These are phyloP conservation scores for Slavum lentiscoides DNA, from an alignment of 2,888 invertebrate genomes.

Conservation along the genomic window DNA sequence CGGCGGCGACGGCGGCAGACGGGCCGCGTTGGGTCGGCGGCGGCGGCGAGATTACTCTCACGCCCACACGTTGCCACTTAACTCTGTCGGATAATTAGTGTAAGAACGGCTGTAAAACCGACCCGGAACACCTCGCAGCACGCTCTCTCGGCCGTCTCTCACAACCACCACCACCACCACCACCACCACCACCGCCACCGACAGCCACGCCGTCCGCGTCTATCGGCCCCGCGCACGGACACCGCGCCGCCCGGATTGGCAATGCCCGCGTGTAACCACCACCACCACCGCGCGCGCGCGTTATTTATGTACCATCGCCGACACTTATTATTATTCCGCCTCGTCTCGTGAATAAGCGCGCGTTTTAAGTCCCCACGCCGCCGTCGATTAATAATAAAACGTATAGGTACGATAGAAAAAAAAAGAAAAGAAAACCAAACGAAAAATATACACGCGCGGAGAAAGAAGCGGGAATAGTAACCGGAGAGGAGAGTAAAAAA, in stretches of 20 bases:
- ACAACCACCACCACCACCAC: background rate
- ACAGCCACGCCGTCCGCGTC: too few species aligned
- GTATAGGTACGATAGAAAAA: background rate
- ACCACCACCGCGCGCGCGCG: background rate
- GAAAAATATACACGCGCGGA: background rate
- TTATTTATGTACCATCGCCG: constrained; percentile 24
- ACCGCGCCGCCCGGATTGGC: constrained; percentile 30
- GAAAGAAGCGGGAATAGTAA: background rate
- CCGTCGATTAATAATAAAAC: constrained; percentile 34
- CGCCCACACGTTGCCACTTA: constrained; percentile 53
- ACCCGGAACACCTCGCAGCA: constrained; percentile 26
- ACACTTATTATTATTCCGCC: constrained; percentile 37
- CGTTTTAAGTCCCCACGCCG: constrained; percentile 9
- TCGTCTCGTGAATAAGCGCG: constrained; percentile 34
- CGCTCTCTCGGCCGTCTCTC: background rate
- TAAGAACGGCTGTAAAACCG: constrained; percentile 51
- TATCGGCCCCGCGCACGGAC: background rate
- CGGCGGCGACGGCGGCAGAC: constrained; percentile 23
- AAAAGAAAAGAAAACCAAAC: background rate
- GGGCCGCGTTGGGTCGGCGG: constrained; percentile 48
- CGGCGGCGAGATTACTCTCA: constrained; percentile 52
- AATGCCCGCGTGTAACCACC: background rate
- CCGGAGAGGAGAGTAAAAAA: background rate
- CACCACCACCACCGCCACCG: background rate
- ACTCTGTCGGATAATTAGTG: constrained; percentile 52